These are phyloP conservation scores for Ormyrus pomaceus DNA, from an alignment of 2,888 invertebrate genomes.

Conservation along the genomic window DNA sequence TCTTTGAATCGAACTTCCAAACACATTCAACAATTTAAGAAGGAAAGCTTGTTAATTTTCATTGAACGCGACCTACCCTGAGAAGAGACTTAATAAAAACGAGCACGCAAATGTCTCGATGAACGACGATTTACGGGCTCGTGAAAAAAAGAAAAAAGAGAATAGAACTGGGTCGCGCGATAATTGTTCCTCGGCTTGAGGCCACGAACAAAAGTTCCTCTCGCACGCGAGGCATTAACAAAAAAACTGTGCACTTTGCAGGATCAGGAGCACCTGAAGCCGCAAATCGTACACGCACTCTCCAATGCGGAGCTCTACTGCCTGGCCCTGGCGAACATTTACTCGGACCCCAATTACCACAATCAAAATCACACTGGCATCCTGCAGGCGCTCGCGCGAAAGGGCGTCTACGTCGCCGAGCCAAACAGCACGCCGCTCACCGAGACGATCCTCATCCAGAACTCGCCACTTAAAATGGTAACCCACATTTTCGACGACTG, in stretches of 20 bases:
- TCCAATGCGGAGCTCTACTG: slow-evolving; percentile 97
- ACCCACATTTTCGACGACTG: slow-evolving; percentile 64
- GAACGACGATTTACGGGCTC: too few relatives aligned
- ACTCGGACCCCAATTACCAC: slow-evolving; percentile 97
- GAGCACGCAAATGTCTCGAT: too few relatives aligned
- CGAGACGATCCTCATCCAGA: slow-evolving; percentile 96
- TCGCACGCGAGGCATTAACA: too few relatives aligned
- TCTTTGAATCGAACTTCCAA: too few relatives aligned
- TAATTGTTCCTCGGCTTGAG: too few relatives aligned
- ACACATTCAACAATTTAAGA: too few relatives aligned
- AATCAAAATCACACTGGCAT: slow-evolving; percentile 97
- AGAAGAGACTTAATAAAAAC: too few relatives aligned
- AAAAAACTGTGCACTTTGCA: slow-evolving; percentile 67
- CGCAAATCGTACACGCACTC: slow-evolving; percentile 92
- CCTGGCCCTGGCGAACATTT: slow-evolving; percentile 94
- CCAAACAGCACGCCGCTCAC: slow-evolving; percentile 92
- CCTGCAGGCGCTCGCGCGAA: slow-evolving; percentile 93
- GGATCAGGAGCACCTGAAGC: slow-evolving; percentile 96
- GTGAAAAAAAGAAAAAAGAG: too few relatives aligned
- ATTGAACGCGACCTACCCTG: too few relatives aligned
- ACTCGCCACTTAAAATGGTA: slow-evolving; percentile 95
- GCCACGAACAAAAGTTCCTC: too few relatives aligned
- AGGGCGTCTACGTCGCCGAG: slow-evolving; percentile 91
- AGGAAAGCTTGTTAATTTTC: too few relatives aligned
- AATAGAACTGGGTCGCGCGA: too few relatives aligned